These are phyloP conservation scores for Lochmaea crataegi DNA, from an alignment of 2,888 invertebrate species.

Conservation along the genomic window DNA sequence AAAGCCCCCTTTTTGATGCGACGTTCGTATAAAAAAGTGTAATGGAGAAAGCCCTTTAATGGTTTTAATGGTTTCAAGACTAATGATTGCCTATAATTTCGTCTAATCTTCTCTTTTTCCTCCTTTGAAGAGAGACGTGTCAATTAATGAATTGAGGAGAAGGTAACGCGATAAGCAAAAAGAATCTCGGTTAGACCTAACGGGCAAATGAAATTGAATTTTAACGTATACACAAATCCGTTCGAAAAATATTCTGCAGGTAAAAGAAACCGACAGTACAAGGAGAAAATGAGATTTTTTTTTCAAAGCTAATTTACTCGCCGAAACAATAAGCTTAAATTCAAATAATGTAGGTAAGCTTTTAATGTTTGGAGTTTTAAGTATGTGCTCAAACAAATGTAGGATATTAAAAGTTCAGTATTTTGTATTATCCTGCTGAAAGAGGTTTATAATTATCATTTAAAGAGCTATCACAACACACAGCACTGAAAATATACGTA, in stretches of 20 bases:
- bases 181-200: not conserved
- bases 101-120: not conserved
- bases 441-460: not conserved
- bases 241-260: not conserved
- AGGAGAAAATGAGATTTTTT: not conserved
- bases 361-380: not conserved
- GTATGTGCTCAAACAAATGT: not conserved
- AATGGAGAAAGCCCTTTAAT: slow-evolving; percentile 26
- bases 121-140: not conserved
- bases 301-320: not conserved
- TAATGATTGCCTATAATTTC: slow-evolving; percentile 29
- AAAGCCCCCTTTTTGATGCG: slow-evolving; percentile 25
- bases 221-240: not conserved
- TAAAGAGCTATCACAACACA: not conserved
- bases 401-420: not conserved
- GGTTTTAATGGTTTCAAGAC: slow-evolving; percentile 23
- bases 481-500: no score
- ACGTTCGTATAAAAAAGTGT: slow-evolving; percentile 20
- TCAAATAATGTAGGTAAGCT: slow-evolving; percentile 1
- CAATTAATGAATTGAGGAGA: slow-evolving; percentile 21
- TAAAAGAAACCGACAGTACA: not conserved
- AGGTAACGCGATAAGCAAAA: slow-evolving; percentile 9
- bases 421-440: not conserved
- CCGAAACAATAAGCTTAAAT: not conserved
- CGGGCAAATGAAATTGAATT: slow-evolving; percentile 3